Evolutionary conservation across 2,888 invertebrate species (phyloP).

Genomic region (Dromius quadrimaculatus): DNA sequence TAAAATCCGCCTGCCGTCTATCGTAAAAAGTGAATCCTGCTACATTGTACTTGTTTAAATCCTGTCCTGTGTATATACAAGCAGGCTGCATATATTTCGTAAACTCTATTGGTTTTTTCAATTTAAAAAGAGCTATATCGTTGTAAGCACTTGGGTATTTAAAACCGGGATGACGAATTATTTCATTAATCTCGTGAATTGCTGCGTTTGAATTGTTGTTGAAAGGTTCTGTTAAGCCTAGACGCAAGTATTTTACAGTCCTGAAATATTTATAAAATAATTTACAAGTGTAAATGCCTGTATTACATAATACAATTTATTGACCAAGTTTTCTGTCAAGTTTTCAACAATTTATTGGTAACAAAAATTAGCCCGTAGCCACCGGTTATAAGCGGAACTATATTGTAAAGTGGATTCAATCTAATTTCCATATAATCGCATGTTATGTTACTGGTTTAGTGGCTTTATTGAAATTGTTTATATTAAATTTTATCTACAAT

Average conservation of each 20-base stretch:
- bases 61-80: constrained; percentile 13
- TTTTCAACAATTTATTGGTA: too few relatives aligned
- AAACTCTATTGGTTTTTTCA: constrained; percentile 8
- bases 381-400: not conserved
- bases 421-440: not conserved
- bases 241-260: not conserved
- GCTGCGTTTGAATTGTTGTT: not conserved
- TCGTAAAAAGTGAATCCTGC: constrained; percentile 1
- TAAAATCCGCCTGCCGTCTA: too few relatives aligned
- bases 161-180: constrained; percentile 19
- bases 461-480: too few relatives aligned
- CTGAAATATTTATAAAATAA: constrained; percentile 1
- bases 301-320: not conserved
- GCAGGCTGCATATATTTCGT: constrained; percentile 19
- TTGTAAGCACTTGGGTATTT: not conserved
- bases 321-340: too few relatives aligned
- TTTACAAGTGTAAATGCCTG: not conserved
- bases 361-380: not conserved
- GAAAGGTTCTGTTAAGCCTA: not conserved
- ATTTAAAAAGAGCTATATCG: constrained; percentile 37
- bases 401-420: not conserved
- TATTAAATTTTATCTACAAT: too few relatives aligned
- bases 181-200: not conserved
- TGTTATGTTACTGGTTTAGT: too few relatives aligned
- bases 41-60: not conserved